Evolutionary conservation across 2,888 invertebrate genomes (phyloP).

Genomic region (Tenthredo notha): DNA sequence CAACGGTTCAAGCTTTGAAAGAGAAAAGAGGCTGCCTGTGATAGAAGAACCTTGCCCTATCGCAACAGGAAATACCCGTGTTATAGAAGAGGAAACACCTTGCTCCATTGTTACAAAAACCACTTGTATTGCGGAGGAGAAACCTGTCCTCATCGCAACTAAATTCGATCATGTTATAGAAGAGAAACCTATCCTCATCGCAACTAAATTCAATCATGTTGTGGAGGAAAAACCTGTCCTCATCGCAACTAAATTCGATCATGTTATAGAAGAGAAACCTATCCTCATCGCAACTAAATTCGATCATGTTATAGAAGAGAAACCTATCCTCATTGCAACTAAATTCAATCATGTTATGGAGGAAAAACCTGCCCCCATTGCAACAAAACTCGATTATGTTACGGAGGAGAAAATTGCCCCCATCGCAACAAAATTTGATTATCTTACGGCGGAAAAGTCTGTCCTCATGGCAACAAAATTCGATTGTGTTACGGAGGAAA

Average conservation of each 20-base stretch:
- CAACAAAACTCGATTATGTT: not conserved
- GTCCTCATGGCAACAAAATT: not conserved
- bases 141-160: not conserved
- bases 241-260: not conserved
- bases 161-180: not conserved
- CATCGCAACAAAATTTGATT: not conserved
- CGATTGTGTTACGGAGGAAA: not conserved
- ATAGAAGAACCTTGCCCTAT: slow-evolving; percentile 71
- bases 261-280: not conserved
- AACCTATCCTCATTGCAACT: not conserved
- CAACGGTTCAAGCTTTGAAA: slow-evolving; percentile 65
- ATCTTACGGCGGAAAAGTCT: not conserved
- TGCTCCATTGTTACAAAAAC: not conserved
- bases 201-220: not conserved
- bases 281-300: not conserved
- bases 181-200: not conserved
- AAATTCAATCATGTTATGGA: not conserved
- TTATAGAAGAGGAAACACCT: not conserved
- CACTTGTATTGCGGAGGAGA: not conserved
- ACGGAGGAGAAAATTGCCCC: not conserved
- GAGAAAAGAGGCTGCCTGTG: slow-evolving; percentile 72
- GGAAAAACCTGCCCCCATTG: not conserved
- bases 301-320: not conserved
- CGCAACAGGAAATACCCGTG: slow-evolving; percentile 43
- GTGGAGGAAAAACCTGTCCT: not conserved